Base-by-base conservation (phyloP, 2,888 invertebrate genomes). In the Leucophenga maculata region DNA sequence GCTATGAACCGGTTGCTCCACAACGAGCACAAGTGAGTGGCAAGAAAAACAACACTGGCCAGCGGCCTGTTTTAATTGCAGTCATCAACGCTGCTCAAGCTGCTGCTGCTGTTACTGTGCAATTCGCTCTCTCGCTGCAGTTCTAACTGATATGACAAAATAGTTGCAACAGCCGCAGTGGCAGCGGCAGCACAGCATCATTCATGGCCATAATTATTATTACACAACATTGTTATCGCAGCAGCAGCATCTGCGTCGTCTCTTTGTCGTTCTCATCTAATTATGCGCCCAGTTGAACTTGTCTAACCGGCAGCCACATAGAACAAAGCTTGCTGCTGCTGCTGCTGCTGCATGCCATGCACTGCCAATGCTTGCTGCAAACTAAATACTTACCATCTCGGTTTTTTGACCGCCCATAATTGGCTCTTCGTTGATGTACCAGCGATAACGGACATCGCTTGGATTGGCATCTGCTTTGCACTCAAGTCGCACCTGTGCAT, bases 381-480 rank as follows among this genome's bases (percentile, higher is more conserved):
- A 55, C 18, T 14, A 52, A 13, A 60, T 73, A 77, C 90, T 90
- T 84, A 93, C 91, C 91, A 96, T 91, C 89, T 95, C 94, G 20
- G 94, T 94, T 65, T 93, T 93, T 77, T 93, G 94, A 85, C 95
- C 94, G 54, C 94, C 96, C 65, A 92, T 91, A 75, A 95, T 91
- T 69, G 93, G 91, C 83, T 94, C 93, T 80, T 95, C 95, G 89
- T 97, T 96, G 84, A 95, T 91, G 88, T 92, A 95, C 96, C 96
- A 96, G 84, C 93, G 94, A 91, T 94, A 97, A 48, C 93, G 93
- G 72, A 96, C 91, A 82, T 94, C 93, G 8, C 93, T 90, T 59
- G 98, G 98, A 90, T 98, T 97, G 65, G 96, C 97, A 78, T 95
- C 94, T 4, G 96, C 96, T 79, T 92, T 92, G 89, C 98, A 98